Evolutionary conservation across 2,113 vertebrate species (phyloP), one percentile per base, ranked within the genome.

Genomic region (Heterochromis multidens): DNA sequence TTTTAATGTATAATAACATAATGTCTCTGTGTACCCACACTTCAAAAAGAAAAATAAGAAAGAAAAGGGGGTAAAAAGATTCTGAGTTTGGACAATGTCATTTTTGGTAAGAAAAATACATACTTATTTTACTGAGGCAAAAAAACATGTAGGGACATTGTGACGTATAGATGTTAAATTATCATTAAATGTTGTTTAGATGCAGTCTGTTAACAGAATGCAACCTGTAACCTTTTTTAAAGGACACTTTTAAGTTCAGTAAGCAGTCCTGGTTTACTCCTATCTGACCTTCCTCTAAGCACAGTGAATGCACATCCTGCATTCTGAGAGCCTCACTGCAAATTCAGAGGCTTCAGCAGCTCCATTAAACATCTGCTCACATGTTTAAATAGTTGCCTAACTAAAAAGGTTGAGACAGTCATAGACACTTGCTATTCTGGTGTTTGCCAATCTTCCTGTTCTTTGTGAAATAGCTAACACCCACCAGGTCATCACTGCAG

Each of bases 341-440:
- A 8, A 63, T 59, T 62, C 23, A 25, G 17, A 63, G 14, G 59
- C 37, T 67, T 33, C 58, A 60, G 49, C 37, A 62, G 43, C 43
- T 84, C 62, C 58, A 81, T 85, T 82, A 76, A 63, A 67, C 57
- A 80, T 54, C 88, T 79, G 74, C 77, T 81, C 59, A 58, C 37
- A 33, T 17, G 23, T 54, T 59, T 40, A 27, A 76, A 83, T 43
- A 29, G 35, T 37, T 23, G 56, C 4, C 33, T 7, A 40, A 62
- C 35, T 70, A 56, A 16, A 67, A 43, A 43, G 31, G 49, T 17
- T 57, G 29, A 86, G 43, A 67, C 84, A 54, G 40, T 25, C 29
- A 76, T 33, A 81, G 10, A 37, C 52, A 65, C 81, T 57, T 80
- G 35, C 40, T 86, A 33, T 87, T 77, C 80, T 23, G 29, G 54